Evolutionary conservation across 2,113 vertebrate genomes (phyloP), one percentile per base, ranked within the genome.

Genomic region (Charina bottae): DNA sequence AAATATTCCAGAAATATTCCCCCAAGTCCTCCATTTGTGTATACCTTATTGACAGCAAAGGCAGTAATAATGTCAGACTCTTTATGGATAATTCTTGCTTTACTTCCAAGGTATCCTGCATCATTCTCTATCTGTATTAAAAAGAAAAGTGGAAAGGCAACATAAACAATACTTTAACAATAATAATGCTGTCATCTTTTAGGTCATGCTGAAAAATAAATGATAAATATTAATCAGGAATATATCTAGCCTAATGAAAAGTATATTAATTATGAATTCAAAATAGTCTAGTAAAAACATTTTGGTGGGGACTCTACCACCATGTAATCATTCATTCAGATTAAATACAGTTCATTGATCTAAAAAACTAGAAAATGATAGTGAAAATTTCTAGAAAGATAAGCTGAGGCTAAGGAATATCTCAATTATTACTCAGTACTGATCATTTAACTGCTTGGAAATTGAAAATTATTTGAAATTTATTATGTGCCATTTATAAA

Each of bases 41-140:
- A 96, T 91, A 98, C 98, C 93, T 97, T 98, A 97, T 98, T 98
- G 94, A 98, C 97, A 92, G 98, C 98, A 97, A 98, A 98, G 83
- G 98, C 98, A 94, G 98, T 98, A 95, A 98, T 98, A 85, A 98
- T 98, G 93, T 98, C 98, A 68, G 98, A 98, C 83, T 98, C 98
- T 64, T 98, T 98, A 94, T 98, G 98, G 89, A 98, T 98, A 95
- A 98, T 98, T 95, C 98, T 97, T 96, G 98, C 97, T 95, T 97
- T 98, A 92, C 97, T 96, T 96, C 97, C 97, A 86, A 96, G 94
- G 62, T 97, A 96, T 88, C 96, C 97, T 85, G 95, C 89, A 95
- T 98, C 97, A 94, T 97, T 93, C 97, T 98, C 98, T 93, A 97
- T 93, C 98, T 98, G 95, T 90, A 96, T 87, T 93, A 55, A 89